phyloP scores from a whole-genome alignment of 2,113 vertebrate genomes.

The Phalacrocorax carbo region DNA sequence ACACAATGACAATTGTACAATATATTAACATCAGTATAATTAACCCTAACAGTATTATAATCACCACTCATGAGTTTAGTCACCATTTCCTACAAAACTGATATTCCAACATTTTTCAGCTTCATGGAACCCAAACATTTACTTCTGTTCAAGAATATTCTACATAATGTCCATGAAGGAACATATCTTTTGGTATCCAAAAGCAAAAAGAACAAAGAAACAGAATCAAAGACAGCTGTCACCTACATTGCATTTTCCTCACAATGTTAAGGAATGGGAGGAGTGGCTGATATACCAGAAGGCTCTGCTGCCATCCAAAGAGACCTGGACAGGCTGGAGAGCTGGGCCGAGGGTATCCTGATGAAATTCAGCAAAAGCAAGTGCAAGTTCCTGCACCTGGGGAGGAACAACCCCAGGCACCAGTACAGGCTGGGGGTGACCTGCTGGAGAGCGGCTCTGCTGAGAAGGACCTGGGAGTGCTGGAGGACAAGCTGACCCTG shows the following conservation, averaged over 20 bases:
- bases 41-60: neutral
- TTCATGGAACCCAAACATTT: neutral
- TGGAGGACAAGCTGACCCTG: no score
- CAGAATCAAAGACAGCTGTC: no score
- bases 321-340: no score
- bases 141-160: neutral
- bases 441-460: no score
- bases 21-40: neutral
- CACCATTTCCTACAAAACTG: neutral
- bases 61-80: neutral
- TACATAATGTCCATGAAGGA: neutral
- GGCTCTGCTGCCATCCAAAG: no score
- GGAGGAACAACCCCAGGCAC: no score
- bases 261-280: neutral
- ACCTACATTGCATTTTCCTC: neutral
- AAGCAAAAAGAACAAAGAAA: neutral
- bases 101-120: neutral
- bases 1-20: neutral
- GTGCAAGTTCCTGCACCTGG: no score
- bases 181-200: neutral
- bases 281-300: no score
- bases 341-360: no score
- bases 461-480: no score
- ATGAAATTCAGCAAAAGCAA: no score
- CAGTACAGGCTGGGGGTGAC: no score